Evolutionary conservation across 37 sponge, comb jelly and placozoan genomes (phyloP).

Genomic region (Diacarnus erythraeanus): DNA sequence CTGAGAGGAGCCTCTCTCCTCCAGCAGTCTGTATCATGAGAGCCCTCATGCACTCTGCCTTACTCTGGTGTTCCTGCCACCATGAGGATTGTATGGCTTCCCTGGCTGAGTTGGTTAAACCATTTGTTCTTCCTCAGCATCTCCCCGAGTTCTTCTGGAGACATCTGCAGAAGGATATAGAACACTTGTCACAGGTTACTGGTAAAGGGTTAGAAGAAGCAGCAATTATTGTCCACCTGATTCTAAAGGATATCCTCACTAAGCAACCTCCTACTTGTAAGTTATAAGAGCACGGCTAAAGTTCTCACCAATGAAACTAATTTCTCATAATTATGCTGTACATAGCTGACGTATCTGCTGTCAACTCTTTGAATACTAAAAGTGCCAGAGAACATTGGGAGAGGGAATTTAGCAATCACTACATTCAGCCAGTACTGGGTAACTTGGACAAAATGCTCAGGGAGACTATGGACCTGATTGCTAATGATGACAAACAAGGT

Average conservation of each 20-base stretch:
- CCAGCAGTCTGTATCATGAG: constrained; percentile 59
- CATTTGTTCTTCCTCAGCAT: background rate
- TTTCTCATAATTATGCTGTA: too few relatives aligned
- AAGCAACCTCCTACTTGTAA: constrained; percentile 15
- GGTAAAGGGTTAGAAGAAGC: constrained; percentile 53
- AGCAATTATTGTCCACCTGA: constrained; percentile 55
- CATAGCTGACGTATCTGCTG: background rate
- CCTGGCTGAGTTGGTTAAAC: constrained; percentile 26
- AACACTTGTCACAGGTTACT: constrained; percentile 21
- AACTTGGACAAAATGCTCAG: constrained; percentile 8
- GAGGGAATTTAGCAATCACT: constrained; percentile 17
- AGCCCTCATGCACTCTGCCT: constrained; percentile 65
- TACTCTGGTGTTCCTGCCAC: constrained; percentile 60
- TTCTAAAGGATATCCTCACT: constrained; percentile 40
- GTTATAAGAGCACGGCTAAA: too few relatives aligned
- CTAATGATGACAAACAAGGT: constrained; percentile 66
- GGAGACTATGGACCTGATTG: constrained; percentile 35
- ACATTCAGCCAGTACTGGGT: constrained; percentile 53
- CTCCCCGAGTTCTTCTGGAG: constrained; percentile 70
- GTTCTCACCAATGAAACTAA: too few relatives aligned
- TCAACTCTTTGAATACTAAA: constrained; percentile 8
- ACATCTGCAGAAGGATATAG: constrained; percentile 69
- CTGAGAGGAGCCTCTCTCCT: constrained; percentile 62
- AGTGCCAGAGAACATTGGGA: constrained; percentile 52
- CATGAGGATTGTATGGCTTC: constrained; percentile 14